Base-by-base conservation (phyloP, 2,113 vertebrate genomes). In the Neomonachus schauinslandi region DNA sequence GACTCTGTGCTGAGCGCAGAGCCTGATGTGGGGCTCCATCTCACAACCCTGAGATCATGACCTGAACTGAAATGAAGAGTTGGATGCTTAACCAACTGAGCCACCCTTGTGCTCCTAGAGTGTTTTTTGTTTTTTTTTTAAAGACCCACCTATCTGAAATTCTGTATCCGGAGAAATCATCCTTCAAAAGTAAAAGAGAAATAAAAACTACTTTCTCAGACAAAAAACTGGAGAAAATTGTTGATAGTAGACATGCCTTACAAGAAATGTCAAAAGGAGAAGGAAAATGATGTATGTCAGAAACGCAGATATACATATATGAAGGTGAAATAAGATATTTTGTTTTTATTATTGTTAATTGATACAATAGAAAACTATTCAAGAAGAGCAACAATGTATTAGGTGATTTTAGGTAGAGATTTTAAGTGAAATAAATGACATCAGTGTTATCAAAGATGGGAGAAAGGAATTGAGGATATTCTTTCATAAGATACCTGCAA, bases 261-360 rank as follows among this genome's bases (percentile, higher is more conserved):
- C 2, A 83, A 69, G 33, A 88, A 71, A 82, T 59, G 15, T 51
- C 55, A n/a, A 63, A 63, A 63, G 61, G 46, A 86, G 72, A 87
- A 94, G 59, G 74, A 86, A 90, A 91, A 87, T 81, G 46, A n/a
- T 53, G 3, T 18, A 91, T 22, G 39, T 69, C 59, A 96, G 80
- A 59, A 39, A 63, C 42, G 57, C 57, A 65, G 31, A 33, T 72
- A 16, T 74, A n/a, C 36, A 59, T 81, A 21, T 53, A 53, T 55
- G 53, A 96, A 53, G 67, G 42, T 85, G 33, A 85, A 94, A 79
- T 76, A 46, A 79, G 28, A 49, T 65, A 77, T 84, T 82, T 89
- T 49, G n/a, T 72, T 88, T 82, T 89, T 83, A 26, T 74, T 92
- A 46, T 81, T 93, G 33, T 76, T 84, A 59, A 59, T 69, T 55